Conservation (phyloP, 1,140 invertebrate species). For the Metopolophium dirhodum region DNA sequence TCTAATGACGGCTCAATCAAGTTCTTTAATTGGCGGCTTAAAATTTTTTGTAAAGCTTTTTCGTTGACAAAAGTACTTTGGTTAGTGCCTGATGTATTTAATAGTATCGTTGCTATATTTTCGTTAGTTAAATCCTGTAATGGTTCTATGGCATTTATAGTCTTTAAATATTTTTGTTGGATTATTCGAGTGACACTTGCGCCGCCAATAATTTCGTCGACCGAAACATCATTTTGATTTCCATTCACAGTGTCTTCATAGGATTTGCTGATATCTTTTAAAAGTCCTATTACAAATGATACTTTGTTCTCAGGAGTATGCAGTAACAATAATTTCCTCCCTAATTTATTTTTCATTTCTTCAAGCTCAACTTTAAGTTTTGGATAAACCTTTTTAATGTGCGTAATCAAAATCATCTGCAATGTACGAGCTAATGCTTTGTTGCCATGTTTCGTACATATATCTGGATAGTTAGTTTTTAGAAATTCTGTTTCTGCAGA, state of each 20-base stretch:
- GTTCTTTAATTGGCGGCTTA: slow-evolving; percentile 74
- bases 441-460: slow-evolving; percentile 71
- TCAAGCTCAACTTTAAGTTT: slow-evolving; percentile 72
- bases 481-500: slow-evolving; percentile 72
- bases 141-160: slow-evolving; percentile 71
- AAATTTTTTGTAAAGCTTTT: slow-evolving; percentile 75
- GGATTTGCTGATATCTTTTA: slow-evolving; percentile 65
- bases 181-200: slow-evolving; percentile 78
- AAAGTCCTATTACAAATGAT: not conserved
- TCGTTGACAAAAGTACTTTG: slow-evolving; percentile 77
- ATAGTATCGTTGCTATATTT: slow-evolving; percentile 75
- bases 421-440: slow-evolving; percentile 70
- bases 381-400: slow-evolving; percentile 73
- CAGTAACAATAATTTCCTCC: slow-evolving; percentile 60
- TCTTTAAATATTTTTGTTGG: slow-evolving; percentile 73
- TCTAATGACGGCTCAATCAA: slow-evolving; percentile 73
- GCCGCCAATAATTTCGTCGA: slow-evolving; percentile 75
- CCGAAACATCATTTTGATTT: slow-evolving; percentile 75
- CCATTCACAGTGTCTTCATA: slow-evolving; percentile 76
- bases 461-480: slow-evolving; percentile 71
- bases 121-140: slow-evolving; percentile 69
- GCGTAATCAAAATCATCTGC: slow-evolving; percentile 73
- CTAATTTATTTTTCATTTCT: slow-evolving; percentile 71
- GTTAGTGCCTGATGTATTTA: slow-evolving; percentile 74
- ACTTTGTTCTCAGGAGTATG: not conserved